Evolutionary conservation across 1,140 invertebrate species (phyloP), one percentile per base, ranked within the genome.

Genomic region (Chironomus tepperi): DNA sequence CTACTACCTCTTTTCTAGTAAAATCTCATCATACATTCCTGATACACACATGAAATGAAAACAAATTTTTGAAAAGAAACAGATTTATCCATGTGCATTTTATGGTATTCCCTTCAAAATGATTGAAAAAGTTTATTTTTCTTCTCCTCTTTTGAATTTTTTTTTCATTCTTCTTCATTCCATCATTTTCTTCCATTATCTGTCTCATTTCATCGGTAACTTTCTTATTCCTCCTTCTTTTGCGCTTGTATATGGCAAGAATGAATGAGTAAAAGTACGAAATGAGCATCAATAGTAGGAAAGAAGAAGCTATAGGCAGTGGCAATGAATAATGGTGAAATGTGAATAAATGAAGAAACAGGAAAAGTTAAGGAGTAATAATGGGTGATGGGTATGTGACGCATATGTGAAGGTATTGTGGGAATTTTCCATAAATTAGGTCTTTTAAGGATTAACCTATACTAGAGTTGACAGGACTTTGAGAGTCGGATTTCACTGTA

Each of bases 81-180:
- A 70, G 16, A 70, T 70, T 70, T 70, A 57, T 70, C 65, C 16
- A 19, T 70, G 65, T 70, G 65, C 65, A 70, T 16, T 70, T 70
- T 70, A 70, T 70, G 16, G 65, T 70, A 19, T 70, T 70, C 65
- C 65, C 2, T 70, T 70, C 16, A 3, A 9, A 70, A 70, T 70
- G 65, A 70, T 70, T 70, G 65, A 70, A 70, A 70, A 70, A 70
- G 16, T 70, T 70, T 70, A 2, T 70, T 21, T 18, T 18, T 10
- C 7, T 18, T 70, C 6, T 70, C 18, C 65, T 9, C 6, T 18
- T 19, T 9, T 21, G n/a, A n/a, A 57, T 12, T n/a, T 10, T 7
- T 57, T 57, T 7, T 10, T 57, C n/a, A 10, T 19, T 10, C 47
- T 57, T 57, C 47, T 10, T 57, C n/a, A 10, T 19, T 21, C 16